phyloP scores from a whole-genome alignment of 2,888 invertebrate species.

The Antheraea assamensis region DNA sequence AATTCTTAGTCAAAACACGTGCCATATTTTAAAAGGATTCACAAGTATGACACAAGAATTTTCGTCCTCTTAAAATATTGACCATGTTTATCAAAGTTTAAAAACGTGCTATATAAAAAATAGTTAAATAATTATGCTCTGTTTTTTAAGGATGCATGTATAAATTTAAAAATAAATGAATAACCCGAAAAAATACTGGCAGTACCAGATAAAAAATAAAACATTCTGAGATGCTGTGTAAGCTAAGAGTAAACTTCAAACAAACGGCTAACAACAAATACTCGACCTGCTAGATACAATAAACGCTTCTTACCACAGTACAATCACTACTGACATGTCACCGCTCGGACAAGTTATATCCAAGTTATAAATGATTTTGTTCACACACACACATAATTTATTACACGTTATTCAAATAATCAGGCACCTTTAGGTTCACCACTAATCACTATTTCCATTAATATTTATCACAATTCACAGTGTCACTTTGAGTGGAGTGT shows the following conservation, averaged over 20 bases:
- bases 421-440: background rate
- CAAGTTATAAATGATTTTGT: background rate
- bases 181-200: too few relatives aligned
- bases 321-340: slow-evolving; percentile 20
- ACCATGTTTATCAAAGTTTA: too few relatives aligned
- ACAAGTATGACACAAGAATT: too few relatives aligned
- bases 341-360: slow-evolving; percentile 14
- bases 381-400: background rate
- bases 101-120: too few relatives aligned
- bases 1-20: too few relatives aligned
- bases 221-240: too few relatives aligned
- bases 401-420: background rate
- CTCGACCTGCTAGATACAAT: background rate
- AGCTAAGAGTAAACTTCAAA: background rate
- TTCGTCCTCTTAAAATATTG: too few relatives aligned
- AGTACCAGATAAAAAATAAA: too few relatives aligned
- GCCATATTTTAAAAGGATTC: too few relatives aligned
- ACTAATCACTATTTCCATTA: background rate
- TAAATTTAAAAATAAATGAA: too few relatives aligned
- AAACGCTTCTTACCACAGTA: background rate
- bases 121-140: too few relatives aligned
- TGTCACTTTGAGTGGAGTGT: slow-evolving; percentile 18
- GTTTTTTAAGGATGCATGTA: too few relatives aligned
- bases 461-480: slow-evolving; percentile 16
- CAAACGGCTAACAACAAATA: background rate